A percentile compares a stretch with the other conserved stretches of the same genome.
phyloP scores from a whole-genome alignment of 2,113 vertebrate species.

The Perognathus longimembris region DNA sequence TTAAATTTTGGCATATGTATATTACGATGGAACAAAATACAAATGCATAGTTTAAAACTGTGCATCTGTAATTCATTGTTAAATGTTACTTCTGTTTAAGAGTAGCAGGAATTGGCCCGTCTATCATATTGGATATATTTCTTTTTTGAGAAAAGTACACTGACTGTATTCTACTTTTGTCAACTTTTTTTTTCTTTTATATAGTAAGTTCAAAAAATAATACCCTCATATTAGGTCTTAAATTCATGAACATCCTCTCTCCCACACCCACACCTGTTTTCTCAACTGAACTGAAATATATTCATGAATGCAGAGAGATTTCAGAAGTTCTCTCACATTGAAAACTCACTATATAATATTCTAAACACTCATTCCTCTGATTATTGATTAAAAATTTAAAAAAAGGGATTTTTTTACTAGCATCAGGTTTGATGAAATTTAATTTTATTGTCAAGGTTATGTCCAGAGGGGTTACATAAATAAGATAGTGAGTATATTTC shows the following conservation, averaged over 20 bases:
- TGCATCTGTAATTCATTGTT: neutral
- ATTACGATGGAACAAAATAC: neutral
- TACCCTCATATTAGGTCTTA: neutral
- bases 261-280: neutral
- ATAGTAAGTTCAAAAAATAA: neutral
- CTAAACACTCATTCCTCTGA: neutral
- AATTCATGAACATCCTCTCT: neutral
- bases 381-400: neutral
- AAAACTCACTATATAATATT: neutral
- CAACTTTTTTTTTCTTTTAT: neutral
- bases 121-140: neutral
- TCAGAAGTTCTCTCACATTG: slow-evolving; percentile 6
- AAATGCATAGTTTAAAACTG: neutral
- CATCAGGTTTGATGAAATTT: too few species aligned
- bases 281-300: neutral
- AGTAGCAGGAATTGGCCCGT: neutral
- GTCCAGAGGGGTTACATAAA: too few species aligned
- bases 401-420: too few species aligned
- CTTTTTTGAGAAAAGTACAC: slow-evolving; percentile 9
- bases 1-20: neutral
- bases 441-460: too few species aligned
- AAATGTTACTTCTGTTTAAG: neutral
- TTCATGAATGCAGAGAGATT: neutral
- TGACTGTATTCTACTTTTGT: neutral
- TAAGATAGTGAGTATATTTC: too few species aligned